These are phyloP conservation scores for Protonibea diacanthus DNA, from an alignment of 2,797 vertebrate species.

Conservation along the genomic window DNA sequence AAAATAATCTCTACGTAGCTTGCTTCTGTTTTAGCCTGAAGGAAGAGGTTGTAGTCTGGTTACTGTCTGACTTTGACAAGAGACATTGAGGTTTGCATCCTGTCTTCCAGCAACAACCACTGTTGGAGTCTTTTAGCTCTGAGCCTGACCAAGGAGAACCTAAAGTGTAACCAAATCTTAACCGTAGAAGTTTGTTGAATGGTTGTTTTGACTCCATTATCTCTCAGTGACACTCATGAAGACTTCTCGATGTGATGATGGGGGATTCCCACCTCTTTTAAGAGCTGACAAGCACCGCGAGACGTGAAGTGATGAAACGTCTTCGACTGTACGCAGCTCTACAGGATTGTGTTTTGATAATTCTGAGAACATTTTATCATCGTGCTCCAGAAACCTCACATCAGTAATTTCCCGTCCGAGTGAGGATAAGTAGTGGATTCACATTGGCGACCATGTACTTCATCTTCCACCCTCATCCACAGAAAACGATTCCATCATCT, in stretches of 20 bases:
- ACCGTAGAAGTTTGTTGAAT: neutral
- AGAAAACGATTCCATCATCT: conserved; percentile 69
- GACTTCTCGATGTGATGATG: neutral
- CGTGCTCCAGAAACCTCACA: conserved; percentile 10
- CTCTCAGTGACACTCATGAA: neutral
- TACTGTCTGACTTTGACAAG: neutral
- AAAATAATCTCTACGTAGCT: neutral
- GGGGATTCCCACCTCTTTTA: neutral
- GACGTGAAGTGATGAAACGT: neutral
- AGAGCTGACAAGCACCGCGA: conserved; percentile 4
- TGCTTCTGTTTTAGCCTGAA: neutral
- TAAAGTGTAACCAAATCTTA: neutral
- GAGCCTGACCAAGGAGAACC: neutral
- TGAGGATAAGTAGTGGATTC: conserved; percentile 48
- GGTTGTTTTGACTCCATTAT: neutral
- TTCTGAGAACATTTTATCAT: conserved; percentile 9
- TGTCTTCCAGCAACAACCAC: neutral
- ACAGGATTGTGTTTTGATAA: neutral
- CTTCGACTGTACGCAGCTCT: neutral
- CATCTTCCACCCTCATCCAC: conserved; percentile 49
- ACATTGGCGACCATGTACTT: conserved; percentile 48
- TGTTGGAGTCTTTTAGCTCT: neutral
- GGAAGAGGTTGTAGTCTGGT: neutral
- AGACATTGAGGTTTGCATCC: neutral
- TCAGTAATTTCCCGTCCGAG: conserved; percentile 4